A percentile compares a stretch with the other conserved stretches of the same genome.
Conservation (phyloP, 2,888 invertebrate genomes). For the Heteropelma amictum region DNA sequence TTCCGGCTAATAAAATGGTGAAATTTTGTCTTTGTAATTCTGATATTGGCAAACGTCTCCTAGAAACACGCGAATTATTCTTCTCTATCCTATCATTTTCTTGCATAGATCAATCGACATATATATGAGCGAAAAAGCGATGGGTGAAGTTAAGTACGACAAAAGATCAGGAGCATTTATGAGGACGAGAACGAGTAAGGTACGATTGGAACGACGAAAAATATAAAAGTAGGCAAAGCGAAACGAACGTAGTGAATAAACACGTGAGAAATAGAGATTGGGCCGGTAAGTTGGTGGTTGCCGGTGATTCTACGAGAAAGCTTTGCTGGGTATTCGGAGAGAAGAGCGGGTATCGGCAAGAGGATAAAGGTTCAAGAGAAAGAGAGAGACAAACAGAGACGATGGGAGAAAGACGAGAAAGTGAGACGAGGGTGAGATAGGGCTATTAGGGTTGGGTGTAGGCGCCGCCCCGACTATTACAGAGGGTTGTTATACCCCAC, state of each 20-base stretch:
- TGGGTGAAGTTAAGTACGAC: conserved; percentile 36
- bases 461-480: conserved; percentile 77
- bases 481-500: conserved; percentile 76
- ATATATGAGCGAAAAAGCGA: conserved; percentile 36
- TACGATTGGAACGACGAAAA: conserved; percentile 29
- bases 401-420: conserved; percentile 50
- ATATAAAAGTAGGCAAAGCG: conserved; percentile 42
- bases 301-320: conserved; percentile 21
- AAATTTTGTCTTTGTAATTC: no score
- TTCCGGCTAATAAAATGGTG: neutral
- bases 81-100: neutral
- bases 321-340: conserved; percentile 18
- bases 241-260: conserved; percentile 11
- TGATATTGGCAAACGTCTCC: no score
- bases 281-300: conserved; percentile 43
- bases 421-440: conserved; percentile 74
- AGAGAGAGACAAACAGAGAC: conserved; percentile 55
- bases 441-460: conserved; percentile 77
- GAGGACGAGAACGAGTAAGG: conserved; percentile 14
- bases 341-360: conserved; percentile 37
- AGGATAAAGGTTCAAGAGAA: conserved; percentile 38
- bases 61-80: no score
- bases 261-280: conserved; percentile 10
- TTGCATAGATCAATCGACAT: conserved; percentile 19
- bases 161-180: conserved; percentile 29